Percentiles rank a stretch among this genome's conserved stretches.
phyloP scores from a whole-genome alignment of 2,113 vertebrate species.

The Pica pica region DNA sequence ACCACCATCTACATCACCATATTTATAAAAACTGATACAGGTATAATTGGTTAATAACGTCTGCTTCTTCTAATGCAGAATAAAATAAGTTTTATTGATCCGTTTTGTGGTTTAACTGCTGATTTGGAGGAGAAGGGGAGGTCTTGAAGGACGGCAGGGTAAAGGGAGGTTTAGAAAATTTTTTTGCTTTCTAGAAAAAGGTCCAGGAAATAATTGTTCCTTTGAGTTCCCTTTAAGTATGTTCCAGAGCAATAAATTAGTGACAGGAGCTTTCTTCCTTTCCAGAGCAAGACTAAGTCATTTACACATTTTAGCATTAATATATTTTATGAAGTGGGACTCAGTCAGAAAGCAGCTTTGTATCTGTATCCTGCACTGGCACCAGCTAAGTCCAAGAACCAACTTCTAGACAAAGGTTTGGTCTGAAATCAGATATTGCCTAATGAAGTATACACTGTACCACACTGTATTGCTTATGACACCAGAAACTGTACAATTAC shows the following conservation, averaged over 20 bases:
- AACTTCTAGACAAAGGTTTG: background rate
- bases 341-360: background rate
- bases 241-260: conserved; percentile 33
- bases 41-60: conserved; percentile 4
- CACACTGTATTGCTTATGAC: background rate
- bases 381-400: background rate
- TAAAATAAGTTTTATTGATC: conserved; percentile 13
- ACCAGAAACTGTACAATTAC: background rate
- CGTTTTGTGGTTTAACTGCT: background rate
- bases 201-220: background rate
- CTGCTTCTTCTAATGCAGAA: background rate
- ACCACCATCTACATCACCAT: background rate
- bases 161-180: background rate
- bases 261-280: conserved; percentile 1
- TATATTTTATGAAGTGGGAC: conserved; percentile 21
- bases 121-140: background rate
- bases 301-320: background rate
- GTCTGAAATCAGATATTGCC: background rate
- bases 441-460: background rate
- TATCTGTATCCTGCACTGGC: background rate
- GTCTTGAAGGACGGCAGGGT: background rate
- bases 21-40: conserved; percentile 24
- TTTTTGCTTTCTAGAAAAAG: background rate
- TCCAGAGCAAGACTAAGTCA: background rate
- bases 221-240: background rate